phyloP scores from a whole-genome alignment of 2,113 vertebrate genomes.

The Bettongia penicillata region DNA sequence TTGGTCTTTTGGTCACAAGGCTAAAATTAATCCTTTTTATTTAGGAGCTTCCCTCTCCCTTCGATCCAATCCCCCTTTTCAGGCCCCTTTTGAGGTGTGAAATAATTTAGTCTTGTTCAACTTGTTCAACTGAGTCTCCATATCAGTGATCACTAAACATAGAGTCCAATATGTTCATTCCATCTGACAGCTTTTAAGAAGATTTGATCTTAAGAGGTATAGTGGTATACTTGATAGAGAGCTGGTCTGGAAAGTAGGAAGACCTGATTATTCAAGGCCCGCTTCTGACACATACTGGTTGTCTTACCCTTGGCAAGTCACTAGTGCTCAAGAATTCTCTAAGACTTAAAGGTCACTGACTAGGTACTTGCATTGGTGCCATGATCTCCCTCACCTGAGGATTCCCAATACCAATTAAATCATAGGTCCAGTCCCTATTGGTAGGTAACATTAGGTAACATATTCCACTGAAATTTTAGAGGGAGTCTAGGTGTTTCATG shows the following conservation, averaged over 20 bases:
- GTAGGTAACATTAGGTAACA: slow-evolving; percentile 43
- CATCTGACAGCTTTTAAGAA: slow-evolving; percentile 22
- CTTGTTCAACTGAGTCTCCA: slow-evolving; percentile 55
- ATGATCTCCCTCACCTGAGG: not conserved
- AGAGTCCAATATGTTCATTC: not conserved
- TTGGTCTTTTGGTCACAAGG: not conserved
- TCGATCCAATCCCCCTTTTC: not conserved
- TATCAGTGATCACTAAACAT: not conserved
- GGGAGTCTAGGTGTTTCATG: not conserved
- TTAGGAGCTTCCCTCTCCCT: not conserved
- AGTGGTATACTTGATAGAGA: not conserved
- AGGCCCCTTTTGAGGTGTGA: not conserved
- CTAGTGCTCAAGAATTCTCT: not conserved
- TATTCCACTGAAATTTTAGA: slow-evolving; percentile 45
- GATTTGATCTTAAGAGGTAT: slow-evolving; percentile 28
- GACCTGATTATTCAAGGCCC: not conserved
- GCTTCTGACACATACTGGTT: too few relatives aligned
- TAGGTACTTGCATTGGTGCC: not conserved
- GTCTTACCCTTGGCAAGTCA: not conserved
- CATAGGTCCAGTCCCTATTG: not conserved
- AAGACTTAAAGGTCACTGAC: not conserved
- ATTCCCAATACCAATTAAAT: not conserved
- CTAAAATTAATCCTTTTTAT: slow-evolving; percentile 14
- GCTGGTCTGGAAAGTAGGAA: not conserved
- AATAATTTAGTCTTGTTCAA: slow-evolving; percentile 50